phyloP scores from a whole-genome alignment of 2,113 vertebrate species.

The Xenus cinereus region DNA sequence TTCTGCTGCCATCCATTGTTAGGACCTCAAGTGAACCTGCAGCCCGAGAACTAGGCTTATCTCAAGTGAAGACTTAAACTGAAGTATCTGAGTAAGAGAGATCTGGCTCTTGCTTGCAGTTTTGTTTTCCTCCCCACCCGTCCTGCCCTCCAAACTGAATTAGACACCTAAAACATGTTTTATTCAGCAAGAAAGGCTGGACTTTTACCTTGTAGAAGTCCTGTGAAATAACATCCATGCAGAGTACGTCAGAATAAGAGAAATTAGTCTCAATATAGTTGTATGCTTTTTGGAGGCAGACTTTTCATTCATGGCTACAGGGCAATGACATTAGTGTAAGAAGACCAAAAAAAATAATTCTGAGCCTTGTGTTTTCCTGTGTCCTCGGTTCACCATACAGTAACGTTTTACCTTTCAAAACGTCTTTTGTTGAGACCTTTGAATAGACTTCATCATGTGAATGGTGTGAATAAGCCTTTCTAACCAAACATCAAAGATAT shows the following conservation, averaged over 20 bases:
- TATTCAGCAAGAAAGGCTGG: background rate
- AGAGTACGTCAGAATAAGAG: background rate
- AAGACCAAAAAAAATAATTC: background rate
- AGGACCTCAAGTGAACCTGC: background rate
- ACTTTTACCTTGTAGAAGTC: background rate
- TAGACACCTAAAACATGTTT: background rate
- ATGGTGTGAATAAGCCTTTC: slow-evolving; percentile 20
- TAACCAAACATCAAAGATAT: background rate
- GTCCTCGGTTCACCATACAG: background rate
- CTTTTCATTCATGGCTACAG: background rate
- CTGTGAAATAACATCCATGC: background rate
- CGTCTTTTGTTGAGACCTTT: background rate
- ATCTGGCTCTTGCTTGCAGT: background rate
- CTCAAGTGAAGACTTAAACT: background rate
- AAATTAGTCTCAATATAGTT: background rate
- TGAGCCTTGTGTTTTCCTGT: background rate
- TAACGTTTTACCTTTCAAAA: background rate
- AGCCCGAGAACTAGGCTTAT: background rate
- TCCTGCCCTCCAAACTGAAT: background rate
- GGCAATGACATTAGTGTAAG: background rate
- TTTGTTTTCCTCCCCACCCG: background rate
- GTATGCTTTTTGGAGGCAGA: background rate
- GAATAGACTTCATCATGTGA: slow-evolving; percentile 14
- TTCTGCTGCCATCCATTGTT: background rate
- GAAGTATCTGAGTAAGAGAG: background rate